Conservation (phyloP, 2,113 vertebrate species). For the Aegotheles bennettii region DNA sequence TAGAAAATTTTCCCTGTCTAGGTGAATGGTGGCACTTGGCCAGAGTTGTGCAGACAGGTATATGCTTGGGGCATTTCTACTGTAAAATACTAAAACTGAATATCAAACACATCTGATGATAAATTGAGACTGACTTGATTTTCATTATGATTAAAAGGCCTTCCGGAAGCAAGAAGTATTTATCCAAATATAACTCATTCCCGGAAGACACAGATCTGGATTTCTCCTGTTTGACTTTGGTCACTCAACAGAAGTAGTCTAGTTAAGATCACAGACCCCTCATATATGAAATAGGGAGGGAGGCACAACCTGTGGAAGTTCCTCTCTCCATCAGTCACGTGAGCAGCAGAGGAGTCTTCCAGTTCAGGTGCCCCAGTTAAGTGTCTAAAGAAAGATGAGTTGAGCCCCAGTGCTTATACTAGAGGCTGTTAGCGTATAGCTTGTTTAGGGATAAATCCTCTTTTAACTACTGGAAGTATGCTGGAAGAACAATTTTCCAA, state of each 20-base stretch:
- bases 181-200: not conserved
- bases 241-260: not conserved
- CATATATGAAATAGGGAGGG: not conserved
- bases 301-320: not conserved
- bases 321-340: not conserved
- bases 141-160: not conserved
- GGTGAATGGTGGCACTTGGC: not conserved
- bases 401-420: not conserved
- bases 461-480: not conserved
- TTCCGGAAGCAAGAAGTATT: conserved; percentile 14
- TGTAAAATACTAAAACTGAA: not conserved
- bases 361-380: not conserved
- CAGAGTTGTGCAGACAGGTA: not conserved
- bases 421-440: not conserved
- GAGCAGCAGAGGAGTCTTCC: not conserved
- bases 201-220: not conserved
- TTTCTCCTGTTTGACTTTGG: not conserved
- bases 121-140: not conserved
- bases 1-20: not conserved
- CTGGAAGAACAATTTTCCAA: not conserved
- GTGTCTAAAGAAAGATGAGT: not conserved
- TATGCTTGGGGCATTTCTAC: not conserved
- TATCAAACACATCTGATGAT: not conserved
- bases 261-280: not conserved
- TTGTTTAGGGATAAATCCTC: not conserved